phyloP scores from a whole-genome alignment of 2,888 invertebrate genomes.

The Eumacrocentrus americanus region DNA sequence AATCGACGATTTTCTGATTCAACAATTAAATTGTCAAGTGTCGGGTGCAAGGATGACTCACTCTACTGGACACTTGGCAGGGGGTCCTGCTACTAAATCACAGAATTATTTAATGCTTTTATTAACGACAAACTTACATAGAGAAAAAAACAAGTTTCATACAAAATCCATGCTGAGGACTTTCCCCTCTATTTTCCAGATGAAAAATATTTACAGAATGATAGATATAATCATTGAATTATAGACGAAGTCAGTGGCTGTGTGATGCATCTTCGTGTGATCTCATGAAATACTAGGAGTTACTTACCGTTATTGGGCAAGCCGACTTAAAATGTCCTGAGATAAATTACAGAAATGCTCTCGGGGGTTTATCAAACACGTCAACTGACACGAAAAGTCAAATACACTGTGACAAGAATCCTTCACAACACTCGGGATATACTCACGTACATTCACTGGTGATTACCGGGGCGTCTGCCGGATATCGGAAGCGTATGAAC shows the following conservation, averaged over 20 bases:
- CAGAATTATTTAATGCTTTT: constrained; percentile 17
- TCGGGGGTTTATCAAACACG: not conserved
- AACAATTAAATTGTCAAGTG: constrained; percentile 28
- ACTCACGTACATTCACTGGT: no score
- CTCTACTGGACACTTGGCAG: constrained; percentile 2
- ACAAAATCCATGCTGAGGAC: constrained; percentile 22
- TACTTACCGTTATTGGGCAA: constrained; percentile 3
- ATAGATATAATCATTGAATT: constrained; percentile 5
- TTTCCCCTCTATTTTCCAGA: constrained; percentile 28
- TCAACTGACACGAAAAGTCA: not conserved
- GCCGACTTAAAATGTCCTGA: not conserved
- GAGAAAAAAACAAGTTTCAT: no score
- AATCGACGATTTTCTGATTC: constrained; percentile 1
- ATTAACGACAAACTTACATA: no score
- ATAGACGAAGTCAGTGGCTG: constrained; percentile 36
- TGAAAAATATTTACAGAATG: not conserved
- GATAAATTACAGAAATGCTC: not conserved
- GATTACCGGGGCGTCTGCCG: constrained; percentile 41
- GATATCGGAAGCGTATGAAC: constrained; percentile 34
- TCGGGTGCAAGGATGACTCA: constrained; percentile 34
- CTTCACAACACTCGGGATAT: constrained; percentile 7
- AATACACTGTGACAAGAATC: not conserved
- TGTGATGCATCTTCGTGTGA: constrained; percentile 25
- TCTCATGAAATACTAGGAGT: not conserved
- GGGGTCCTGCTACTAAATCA: constrained; percentile 4